A percentile compares a stretch with the other conserved stretches of the same genome.
These are phyloP conservation scores for Babyrousa celebensis DNA, from an alignment of 2,797 vertebrate genomes.

Conservation along the genomic window DNA sequence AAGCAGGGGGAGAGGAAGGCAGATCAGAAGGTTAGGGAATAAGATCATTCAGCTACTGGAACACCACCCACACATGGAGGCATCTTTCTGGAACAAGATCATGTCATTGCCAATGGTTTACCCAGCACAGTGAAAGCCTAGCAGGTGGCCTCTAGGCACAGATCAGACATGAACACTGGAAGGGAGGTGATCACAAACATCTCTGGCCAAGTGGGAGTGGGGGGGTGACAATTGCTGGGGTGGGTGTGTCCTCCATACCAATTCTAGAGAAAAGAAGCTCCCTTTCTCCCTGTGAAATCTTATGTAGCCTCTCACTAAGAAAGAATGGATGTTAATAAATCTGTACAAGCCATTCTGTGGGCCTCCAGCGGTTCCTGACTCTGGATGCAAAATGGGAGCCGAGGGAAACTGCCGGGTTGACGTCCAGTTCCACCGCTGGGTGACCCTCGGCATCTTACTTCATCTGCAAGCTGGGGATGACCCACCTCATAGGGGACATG, in stretches of 20 bases:
- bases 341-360: too few relatives aligned
- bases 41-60: constrained; percentile 42
- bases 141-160: constrained; percentile 34
- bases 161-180: not conserved
- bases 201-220: not conserved
- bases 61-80: constrained; percentile 18
- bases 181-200: not conserved
- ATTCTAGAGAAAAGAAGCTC: constrained; percentile 15
- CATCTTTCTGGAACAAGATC: constrained; percentile 58
- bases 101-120: constrained; percentile 17
- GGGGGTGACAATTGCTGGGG: not conserved
- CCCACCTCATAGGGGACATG: accelerated
- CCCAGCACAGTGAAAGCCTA: not conserved
- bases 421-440: not conserved
- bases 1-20: not conserved
- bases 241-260: not conserved
- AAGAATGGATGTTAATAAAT: not conserved
- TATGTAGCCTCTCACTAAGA: not conserved
- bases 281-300: not conserved
- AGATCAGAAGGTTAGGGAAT: constrained; percentile 48
- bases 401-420: not conserved
- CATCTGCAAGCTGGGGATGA: not conserved
- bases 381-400: not conserved
- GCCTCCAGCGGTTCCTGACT: not conserved
- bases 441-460: not conserved